Conservation (phyloP, 2,113 vertebrate genomes). For the Peromyscus californicus region DNA sequence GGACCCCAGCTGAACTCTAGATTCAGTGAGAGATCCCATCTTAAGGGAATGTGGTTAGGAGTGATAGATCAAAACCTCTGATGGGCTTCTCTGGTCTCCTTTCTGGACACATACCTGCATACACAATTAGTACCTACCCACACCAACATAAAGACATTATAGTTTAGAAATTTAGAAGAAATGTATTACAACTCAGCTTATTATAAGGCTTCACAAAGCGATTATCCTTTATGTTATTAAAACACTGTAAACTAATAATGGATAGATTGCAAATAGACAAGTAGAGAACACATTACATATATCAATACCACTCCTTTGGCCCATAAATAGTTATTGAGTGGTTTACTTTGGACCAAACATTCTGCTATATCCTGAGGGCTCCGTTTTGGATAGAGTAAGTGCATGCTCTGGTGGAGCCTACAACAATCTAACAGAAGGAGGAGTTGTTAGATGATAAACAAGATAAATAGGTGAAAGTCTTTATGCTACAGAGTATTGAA, state of each 20-base stretch:
- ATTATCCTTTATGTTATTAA: background rate
- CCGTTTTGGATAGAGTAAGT: background rate
- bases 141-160: background rate
- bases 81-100: background rate
- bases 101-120: too few relatives aligned
- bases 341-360: background rate
- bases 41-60: background rate
- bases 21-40: background rate
- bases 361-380: background rate
- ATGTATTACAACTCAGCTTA: background rate
- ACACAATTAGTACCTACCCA: too few relatives aligned
- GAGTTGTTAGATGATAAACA: background rate
- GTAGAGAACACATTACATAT: background rate
- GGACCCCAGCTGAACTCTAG: background rate
- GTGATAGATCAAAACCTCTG: background rate
- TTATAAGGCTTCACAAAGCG: background rate
- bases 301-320: background rate
- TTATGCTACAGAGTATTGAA: background rate
- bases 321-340: background rate
- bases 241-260: background rate
- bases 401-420: background rate
- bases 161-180: background rate
- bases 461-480: background rate
- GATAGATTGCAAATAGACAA: background rate
- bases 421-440: background rate